Percentiles rank a stretch among this genome's conserved stretches.
phyloP scores from a whole-genome alignment of 2,888 invertebrate genomes.

The Lasioglossum calceatum region DNA sequence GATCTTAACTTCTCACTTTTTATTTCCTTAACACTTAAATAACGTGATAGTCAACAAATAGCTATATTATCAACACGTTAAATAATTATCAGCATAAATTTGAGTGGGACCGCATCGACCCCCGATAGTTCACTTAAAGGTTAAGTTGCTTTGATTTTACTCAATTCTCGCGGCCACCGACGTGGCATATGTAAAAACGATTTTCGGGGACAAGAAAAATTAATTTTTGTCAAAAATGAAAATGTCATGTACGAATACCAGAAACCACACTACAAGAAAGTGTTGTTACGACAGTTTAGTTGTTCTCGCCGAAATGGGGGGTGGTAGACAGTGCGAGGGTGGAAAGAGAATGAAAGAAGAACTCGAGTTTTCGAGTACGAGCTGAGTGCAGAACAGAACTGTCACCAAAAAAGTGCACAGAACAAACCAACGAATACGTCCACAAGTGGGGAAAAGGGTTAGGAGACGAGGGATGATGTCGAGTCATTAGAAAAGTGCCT shows the following conservation, averaged over 20 bases:
- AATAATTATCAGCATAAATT: no score
- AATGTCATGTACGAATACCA: neutral
- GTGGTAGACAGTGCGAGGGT: neutral
- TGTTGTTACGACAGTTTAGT: neutral
- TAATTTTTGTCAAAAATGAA: neutral
- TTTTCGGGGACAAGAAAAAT: neutral
- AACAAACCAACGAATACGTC: conserved; percentile 6
- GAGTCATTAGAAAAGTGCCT: conserved; percentile 7
- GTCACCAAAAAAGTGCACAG: conserved; percentile 12
- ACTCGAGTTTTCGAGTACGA: neutral
- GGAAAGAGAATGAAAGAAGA: neutral
- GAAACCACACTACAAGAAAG: neutral
- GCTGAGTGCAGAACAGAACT: neutral
- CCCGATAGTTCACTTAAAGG: neutral
- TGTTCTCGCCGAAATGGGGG: neutral
- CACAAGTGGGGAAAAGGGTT: neutral
- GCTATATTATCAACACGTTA: no score
- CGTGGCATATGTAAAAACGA: neutral
- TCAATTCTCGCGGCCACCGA: neutral
- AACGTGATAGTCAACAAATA: neutral
- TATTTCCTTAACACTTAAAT: neutral
- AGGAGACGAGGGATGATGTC: neutral
- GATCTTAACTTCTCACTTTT: neutral
- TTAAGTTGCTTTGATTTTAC: neutral
- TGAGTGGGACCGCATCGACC: no score